Percentiles rank a stretch among this genome's conserved stretches.
phyloP scores from a whole-genome alignment of 2,113 vertebrate genomes.

The Zeus faber region DNA sequence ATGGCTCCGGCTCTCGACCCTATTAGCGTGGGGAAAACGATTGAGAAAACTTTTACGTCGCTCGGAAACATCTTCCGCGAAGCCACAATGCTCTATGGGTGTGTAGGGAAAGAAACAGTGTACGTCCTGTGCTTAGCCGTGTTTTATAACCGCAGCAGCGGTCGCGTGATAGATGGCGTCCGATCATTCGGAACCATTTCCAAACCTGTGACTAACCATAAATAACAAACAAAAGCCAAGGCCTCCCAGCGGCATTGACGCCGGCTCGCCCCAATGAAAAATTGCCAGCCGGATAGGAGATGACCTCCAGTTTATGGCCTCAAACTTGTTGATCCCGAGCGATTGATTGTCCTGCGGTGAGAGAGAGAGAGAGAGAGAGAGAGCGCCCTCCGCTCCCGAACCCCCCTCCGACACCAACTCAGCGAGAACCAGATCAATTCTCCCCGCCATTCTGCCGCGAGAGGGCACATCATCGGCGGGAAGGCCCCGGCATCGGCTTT shows the following conservation, averaged over 20 bases:
- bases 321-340: constrained; percentile 73
- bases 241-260: constrained; percentile 57
- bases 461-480: constrained; percentile 69
- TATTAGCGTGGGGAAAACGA: no score
- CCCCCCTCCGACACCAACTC: constrained; percentile 33
- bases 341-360: constrained; percentile 71
- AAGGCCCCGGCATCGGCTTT: constrained; percentile 43
- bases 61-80: no score
- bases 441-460: constrained; percentile 55
- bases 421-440: constrained; percentile 63
- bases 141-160: constrained; percentile 50
- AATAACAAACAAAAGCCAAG: constrained; percentile 80
- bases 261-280: constrained; percentile 64
- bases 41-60: no score
- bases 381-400: constrained; percentile 15
- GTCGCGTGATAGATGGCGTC: constrained; percentile 59
- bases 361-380: constrained; percentile 28
- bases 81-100: no score
- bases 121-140: constrained; percentile 46
- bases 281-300: constrained; percentile 57
- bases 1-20: no score
- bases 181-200: constrained; percentile 68
- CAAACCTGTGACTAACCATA: constrained; percentile 72
- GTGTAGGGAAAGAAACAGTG: background rate
- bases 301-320: constrained; percentile 76